Conservation (phyloP, 1,140 invertebrate species). For the Tetramorium alpestre region DNA sequence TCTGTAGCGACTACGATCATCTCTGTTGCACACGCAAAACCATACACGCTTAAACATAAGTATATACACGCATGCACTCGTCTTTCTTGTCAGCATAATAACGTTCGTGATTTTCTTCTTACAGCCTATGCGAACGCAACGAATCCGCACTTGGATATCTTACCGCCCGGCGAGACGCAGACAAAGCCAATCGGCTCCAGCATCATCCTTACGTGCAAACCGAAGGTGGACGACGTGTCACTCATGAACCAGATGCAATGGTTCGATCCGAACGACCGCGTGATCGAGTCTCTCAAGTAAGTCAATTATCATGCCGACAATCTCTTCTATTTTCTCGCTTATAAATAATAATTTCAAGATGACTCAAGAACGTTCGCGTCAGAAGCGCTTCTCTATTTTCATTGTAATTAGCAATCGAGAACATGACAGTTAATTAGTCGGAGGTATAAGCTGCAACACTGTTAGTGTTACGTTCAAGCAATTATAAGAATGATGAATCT, state of each 20-base stretch:
- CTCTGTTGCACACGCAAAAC: not conserved
- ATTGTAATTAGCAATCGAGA: constrained; percentile 8
- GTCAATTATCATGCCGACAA: constrained; percentile 62
- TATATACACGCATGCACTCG: not conserved
- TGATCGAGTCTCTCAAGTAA: constrained; percentile 89
- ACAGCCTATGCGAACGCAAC: constrained; percentile 74
- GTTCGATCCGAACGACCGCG: constrained; percentile 89
- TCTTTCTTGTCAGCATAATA: constrained; percentile 50
- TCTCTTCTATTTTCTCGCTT: not conserved
- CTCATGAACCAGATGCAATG: constrained; percentile 90
- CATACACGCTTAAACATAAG: too few relatives aligned
- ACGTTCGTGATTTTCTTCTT: constrained; percentile 52
- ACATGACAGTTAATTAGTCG: constrained; percentile 7
- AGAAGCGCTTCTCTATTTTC: not conserved
- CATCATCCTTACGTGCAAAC: constrained; percentile 90
- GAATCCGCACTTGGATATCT: constrained; percentile 87
- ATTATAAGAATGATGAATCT: constrained; percentile 19
- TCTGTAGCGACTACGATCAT: not conserved
- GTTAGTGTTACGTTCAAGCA: not conserved
- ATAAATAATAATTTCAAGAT: constrained; percentile 13
- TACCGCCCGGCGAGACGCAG: constrained; percentile 88
- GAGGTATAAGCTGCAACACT: not conserved
- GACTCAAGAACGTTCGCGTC: not conserved
- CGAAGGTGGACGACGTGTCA: constrained; percentile 87
- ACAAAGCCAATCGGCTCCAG: constrained; percentile 90